These are phyloP conservation scores for Stictocephala bisonia DNA, from an alignment of 2,888 invertebrate genomes.

Conservation along the genomic window DNA sequence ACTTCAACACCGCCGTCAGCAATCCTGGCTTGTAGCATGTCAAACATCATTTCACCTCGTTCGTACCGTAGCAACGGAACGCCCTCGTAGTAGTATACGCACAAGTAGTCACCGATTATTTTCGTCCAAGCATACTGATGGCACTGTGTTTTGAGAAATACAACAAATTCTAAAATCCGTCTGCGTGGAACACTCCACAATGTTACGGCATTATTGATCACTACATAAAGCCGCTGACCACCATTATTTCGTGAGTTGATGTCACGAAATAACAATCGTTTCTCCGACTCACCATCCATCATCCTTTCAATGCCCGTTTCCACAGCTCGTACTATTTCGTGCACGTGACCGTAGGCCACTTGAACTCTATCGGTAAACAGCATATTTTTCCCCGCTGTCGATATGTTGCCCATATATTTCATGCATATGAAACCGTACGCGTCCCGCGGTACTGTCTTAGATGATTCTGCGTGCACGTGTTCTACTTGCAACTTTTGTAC, in stretches of 20 bases:
- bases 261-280: no score
- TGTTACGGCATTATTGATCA: neutral
- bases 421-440: neutral
- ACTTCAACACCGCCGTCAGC: neutral
- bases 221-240: neutral
- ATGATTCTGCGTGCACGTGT: slow-evolving; percentile 18
- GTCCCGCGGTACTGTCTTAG: neutral
- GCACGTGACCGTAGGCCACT: neutral
- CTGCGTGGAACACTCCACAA: neutral
- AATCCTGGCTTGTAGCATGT: neutral
- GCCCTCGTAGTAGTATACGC: slow-evolving; percentile 5
- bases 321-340: neutral
- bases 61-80: neutral
- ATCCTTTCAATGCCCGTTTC: neutral
- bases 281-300: no score
- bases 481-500: slow-evolving; percentile 8
- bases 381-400: slow-evolving; percentile 4
- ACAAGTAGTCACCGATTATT: neutral
- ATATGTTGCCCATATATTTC: slow-evolving; percentile 8
- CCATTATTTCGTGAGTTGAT: no score
- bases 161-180: neutral
- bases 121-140: neutral
- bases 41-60: neutral
- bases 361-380: neutral
- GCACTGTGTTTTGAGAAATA: neutral